phyloP scores from a whole-genome alignment of 2,797 vertebrate species.

The Rhynchonycteris naso region DNA sequence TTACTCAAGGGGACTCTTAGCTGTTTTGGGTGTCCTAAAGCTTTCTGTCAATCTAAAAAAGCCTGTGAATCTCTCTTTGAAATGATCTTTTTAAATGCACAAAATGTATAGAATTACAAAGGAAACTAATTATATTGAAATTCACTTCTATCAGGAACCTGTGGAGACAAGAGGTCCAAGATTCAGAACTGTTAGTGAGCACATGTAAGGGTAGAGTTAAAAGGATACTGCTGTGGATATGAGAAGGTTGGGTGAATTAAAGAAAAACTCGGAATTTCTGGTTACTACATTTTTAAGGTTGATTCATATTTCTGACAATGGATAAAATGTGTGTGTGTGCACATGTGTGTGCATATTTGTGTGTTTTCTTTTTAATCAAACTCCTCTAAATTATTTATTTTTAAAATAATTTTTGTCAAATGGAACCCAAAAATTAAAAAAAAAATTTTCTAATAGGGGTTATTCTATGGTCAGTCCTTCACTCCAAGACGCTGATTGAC shows the following conservation, averaged over 20 bases:
- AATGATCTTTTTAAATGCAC: neutral
- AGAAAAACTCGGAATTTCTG: neutral
- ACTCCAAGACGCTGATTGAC: neutral
- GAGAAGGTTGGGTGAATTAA: neutral
- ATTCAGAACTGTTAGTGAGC: neutral
- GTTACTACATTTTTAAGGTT: neutral
- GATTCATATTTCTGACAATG: neutral
- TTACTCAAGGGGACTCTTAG: neutral
- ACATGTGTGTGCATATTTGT: neutral
- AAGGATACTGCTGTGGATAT: neutral
- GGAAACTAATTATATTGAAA: slow-evolving; percentile 24
- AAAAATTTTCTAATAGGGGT: neutral
- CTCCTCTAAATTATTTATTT: neutral
- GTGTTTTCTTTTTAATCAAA: neutral
- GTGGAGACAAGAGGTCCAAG: neutral
- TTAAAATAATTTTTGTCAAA: neutral
- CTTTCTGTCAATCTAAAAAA: neutral
- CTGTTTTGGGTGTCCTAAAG: neutral
- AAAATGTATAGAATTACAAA: neutral
- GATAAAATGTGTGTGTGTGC: neutral
- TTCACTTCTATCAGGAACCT: neutral
- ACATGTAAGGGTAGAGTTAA: neutral
- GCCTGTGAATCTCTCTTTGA: neutral
- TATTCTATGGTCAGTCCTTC: neutral
- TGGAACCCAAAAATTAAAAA: neutral